phyloP scores from a whole-genome alignment of 2,113 vertebrate genomes.

The Xiphophorus couchianus region DNA sequence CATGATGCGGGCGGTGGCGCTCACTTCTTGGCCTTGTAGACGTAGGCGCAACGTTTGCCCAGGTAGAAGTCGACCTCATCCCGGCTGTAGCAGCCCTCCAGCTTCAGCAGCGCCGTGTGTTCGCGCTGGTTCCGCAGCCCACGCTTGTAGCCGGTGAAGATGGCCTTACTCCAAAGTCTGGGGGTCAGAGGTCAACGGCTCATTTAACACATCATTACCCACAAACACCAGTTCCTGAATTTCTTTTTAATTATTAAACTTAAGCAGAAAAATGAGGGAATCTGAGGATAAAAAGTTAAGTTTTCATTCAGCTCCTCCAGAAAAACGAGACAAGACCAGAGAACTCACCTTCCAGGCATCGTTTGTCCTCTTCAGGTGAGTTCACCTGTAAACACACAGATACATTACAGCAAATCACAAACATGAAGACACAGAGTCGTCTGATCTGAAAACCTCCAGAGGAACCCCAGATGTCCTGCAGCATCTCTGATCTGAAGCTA shows the following conservation, averaged over 20 bases:
- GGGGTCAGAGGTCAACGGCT: neutral
- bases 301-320: too few relatives aligned
- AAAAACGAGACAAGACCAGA: too few relatives aligned
- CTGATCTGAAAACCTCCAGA: neutral
- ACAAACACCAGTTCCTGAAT: too few relatives aligned
- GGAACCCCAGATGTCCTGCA: neutral
- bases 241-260: too few relatives aligned
- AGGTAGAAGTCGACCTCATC: constrained; percentile 95
- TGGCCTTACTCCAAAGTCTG: constrained; percentile 97
- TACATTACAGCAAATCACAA: neutral
- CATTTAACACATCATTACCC: too few relatives aligned
- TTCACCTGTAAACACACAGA: constrained; percentile 71
- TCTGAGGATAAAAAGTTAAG: too few relatives aligned
- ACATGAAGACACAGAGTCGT: neutral
- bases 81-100: constrained; percentile 94
- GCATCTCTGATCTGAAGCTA: neutral
- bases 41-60: constrained; percentile 95
- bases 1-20: constrained; percentile 14
- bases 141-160: constrained; percentile 96
- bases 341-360: constrained; percentile 91
- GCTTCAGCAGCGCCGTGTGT: constrained; percentile 94
- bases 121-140: constrained; percentile 97
- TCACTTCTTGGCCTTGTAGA: constrained; percentile 99
- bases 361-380: constrained; percentile 76
- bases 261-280: too few relatives aligned